phyloP scores from a whole-genome alignment of 64 coral and sea anemone genomes.

The Astreopora myriophthalma region DNA sequence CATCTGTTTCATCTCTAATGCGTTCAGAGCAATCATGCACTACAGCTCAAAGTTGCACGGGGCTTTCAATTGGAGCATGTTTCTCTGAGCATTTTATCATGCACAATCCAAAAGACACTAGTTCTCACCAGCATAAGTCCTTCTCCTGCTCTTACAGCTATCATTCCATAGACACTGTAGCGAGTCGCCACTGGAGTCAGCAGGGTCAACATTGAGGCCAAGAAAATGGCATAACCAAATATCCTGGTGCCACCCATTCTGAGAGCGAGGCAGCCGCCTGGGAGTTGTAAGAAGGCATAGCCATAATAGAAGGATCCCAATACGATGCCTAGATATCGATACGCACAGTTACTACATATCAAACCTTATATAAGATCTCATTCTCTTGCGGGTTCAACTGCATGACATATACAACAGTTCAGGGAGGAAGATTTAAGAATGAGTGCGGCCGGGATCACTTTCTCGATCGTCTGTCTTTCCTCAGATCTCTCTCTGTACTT shows the following conservation, averaged over 20 bases:
- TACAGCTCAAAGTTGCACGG: too few relatives aligned
- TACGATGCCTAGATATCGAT: conserved; percentile 80
- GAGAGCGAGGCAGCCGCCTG: conserved; percentile 76
- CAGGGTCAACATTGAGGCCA: conserved; percentile 81
- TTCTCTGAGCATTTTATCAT: not conserved
- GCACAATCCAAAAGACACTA: not conserved
- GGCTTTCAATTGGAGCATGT: too few relatives aligned
- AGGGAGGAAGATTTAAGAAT: too few relatives aligned
- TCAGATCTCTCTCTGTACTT: too few relatives aligned
- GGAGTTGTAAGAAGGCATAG: conserved; percentile 81
- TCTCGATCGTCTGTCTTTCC: too few relatives aligned
- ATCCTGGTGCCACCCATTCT: conserved; percentile 79
- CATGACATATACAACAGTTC: too few relatives aligned
- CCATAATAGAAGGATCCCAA: conserved; percentile 90
- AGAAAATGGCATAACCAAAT: conserved; percentile 87
- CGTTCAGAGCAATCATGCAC: too few relatives aligned
- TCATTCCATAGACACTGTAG: conserved; percentile 81
- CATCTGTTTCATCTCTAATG: too few relatives aligned
- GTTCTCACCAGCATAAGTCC: conserved; percentile 76
- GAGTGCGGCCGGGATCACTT: too few relatives aligned
- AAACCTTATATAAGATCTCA: too few relatives aligned
- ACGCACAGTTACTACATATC: too few relatives aligned
- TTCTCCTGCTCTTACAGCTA: conserved; percentile 71
- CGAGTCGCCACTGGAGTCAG: conserved; percentile 85
- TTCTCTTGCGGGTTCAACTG: too few relatives aligned